These are phyloP conservation scores for Puntigrus tetrazona DNA, from an alignment of 2,113 vertebrate species.

Conservation along the genomic window DNA sequence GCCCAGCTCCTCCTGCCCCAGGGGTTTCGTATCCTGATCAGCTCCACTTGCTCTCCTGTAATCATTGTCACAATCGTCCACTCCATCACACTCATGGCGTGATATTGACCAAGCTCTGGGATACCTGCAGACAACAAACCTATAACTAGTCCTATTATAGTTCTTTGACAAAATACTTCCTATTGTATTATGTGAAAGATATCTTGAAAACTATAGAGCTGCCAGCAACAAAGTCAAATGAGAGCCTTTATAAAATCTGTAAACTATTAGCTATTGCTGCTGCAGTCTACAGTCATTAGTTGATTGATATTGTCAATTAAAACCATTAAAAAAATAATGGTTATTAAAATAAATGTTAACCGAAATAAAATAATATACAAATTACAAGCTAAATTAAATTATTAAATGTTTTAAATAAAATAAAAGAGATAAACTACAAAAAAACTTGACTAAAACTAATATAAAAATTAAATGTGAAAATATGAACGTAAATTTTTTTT, in stretches of 20 bases:
- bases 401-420: not conserved
- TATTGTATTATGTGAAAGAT: not conserved
- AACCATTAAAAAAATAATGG: not conserved
- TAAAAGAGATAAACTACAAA: not conserved
- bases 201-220: not conserved
- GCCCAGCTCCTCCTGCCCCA: constrained; percentile 91
- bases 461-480: not conserved
- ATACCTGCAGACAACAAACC: constrained; percentile 68
- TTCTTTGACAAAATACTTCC: not conserved
- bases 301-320: not conserved
- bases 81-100: constrained; percentile 87
- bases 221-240: not conserved
- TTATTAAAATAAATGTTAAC: not conserved
- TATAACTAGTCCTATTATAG: not conserved
- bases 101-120: constrained; percentile 83
- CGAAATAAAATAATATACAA: not conserved
- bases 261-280: not conserved
- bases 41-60: constrained; percentile 70
- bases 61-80: constrained; percentile 72
- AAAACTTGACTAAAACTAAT: not conserved
- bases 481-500: not conserved
- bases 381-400: not conserved
- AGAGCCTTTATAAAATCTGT: not conserved
- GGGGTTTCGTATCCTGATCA: constrained; percentile 88
- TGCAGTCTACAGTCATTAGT: not conserved